These are phyloP conservation scores for Teinopalpus imperialis DNA, from an alignment of 2,888 invertebrate genomes.

Conservation along the genomic window DNA sequence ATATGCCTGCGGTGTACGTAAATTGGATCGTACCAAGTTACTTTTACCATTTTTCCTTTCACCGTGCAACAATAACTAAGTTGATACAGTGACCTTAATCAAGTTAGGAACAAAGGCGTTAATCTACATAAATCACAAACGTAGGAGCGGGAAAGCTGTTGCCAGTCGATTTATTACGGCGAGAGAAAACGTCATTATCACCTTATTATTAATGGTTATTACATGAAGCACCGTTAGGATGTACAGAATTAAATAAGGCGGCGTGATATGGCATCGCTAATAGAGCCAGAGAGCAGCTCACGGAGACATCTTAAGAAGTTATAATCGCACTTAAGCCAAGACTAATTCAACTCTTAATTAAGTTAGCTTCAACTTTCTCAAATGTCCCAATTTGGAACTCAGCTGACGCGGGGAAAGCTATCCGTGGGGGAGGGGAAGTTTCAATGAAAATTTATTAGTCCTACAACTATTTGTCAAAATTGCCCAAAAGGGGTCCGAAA, in stretches of 20 bases:
- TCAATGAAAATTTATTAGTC: constrained; percentile 78
- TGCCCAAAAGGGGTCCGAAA: constrained; percentile 58
- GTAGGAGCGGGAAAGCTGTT: constrained; percentile 20
- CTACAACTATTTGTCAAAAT: constrained; percentile 78
- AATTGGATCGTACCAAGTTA: not conserved
- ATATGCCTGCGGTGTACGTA: constrained; percentile 18
- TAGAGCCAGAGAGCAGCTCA: constrained; percentile 46
- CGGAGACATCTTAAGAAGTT: constrained; percentile 61
- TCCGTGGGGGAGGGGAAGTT: constrained; percentile 60
- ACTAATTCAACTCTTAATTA: constrained; percentile 76
- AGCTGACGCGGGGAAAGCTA: constrained; percentile 65
- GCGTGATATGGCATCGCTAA: constrained; percentile 23
- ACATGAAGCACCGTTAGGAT: constrained; percentile 35
- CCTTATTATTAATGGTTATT: constrained; percentile 33
- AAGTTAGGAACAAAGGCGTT: constrained; percentile 21
- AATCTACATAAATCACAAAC: constrained; percentile 24
- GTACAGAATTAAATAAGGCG: constrained; percentile 38
- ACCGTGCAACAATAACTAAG: constrained; percentile 9
- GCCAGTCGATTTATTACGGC: constrained; percentile 21
- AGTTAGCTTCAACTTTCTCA: constrained; percentile 68
- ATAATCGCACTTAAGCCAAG: constrained; percentile 69
- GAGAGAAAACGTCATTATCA: constrained; percentile 32
- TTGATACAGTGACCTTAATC: constrained; percentile 21
- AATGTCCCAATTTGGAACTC: constrained; percentile 67
- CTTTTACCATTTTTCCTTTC: constrained; percentile 11